These are phyloP conservation scores for Hemichromis elongatus DNA, from an alignment of 2,113 vertebrate species.

Conservation along the genomic window DNA sequence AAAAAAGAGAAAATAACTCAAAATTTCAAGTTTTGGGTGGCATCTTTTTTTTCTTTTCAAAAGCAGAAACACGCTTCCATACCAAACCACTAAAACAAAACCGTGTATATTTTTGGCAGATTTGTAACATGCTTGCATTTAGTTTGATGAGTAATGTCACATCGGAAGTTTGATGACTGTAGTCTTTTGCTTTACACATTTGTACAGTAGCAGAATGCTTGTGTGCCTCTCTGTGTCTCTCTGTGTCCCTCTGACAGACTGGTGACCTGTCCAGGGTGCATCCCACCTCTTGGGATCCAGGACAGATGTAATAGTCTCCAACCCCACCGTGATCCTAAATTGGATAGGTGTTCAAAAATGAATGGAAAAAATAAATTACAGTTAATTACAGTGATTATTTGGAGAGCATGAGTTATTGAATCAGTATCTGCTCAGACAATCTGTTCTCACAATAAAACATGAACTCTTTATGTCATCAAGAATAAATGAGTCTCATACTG, in stretches of 20 bases:
- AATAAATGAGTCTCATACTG: neutral
- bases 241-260: neutral
- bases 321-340: neutral
- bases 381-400: neutral
- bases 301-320: neutral
- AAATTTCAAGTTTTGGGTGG: neutral
- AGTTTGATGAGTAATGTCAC: neutral
- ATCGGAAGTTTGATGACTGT: neutral
- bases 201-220: neutral
- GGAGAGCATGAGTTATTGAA: neutral
- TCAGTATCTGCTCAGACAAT: neutral
- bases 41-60: accelerated
- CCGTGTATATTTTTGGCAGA: neutral
- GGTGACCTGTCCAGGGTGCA: neutral
- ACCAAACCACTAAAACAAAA: neutral
- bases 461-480: neutral
- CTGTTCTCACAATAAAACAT: neutral
- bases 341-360: neutral
- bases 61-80: neutral
- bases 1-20: neutral
- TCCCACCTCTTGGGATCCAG: neutral
- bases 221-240: neutral
- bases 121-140: neutral
- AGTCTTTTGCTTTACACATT: neutral
- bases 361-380: neutral